Percentiles rank a stretch among this genome's conserved stretches.
These are phyloP conservation scores for Zhengitettix transpicula DNA, from an alignment of 2,888 invertebrate genomes.

Conservation along the genomic window DNA sequence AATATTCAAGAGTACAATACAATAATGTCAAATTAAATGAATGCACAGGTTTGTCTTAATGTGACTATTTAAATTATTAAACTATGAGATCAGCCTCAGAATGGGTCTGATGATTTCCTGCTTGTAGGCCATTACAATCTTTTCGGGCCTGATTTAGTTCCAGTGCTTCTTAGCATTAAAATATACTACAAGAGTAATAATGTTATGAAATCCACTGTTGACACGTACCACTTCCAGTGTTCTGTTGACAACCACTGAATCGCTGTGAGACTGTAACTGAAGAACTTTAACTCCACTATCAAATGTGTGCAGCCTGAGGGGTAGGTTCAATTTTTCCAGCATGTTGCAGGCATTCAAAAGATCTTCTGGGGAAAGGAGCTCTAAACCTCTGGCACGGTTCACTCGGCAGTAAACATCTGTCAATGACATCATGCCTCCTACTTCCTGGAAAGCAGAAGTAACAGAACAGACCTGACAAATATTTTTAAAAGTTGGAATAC, in stretches of 20 bases:
- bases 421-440: slow-evolving; percentile 91
- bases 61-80: too few species aligned
- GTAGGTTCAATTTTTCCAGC: slow-evolving; percentile 42
- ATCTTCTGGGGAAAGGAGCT: slow-evolving; percentile 93
- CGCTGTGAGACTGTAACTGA: slow-evolving; percentile 61
- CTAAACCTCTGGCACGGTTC: slow-evolving; percentile 89
- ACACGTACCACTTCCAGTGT: slow-evolving; percentile 43
- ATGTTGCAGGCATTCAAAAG: slow-evolving; percentile 76
- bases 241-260: slow-evolving; percentile 48
- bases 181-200: too few species aligned
- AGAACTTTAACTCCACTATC: slow-evolving; percentile 92
- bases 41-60: too few species aligned
- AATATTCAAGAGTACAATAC: too few species aligned
- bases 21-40: too few species aligned
- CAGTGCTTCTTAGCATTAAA: too few species aligned
- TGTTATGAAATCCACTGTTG: too few species aligned
- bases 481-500: neutral
- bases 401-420: slow-evolving; percentile 95
- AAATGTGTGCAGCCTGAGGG: slow-evolving; percentile 65
- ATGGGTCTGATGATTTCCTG: too few species aligned
- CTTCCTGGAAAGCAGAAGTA: slow-evolving; percentile 41
- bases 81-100: too few species aligned
- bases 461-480: too few species aligned
- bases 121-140: too few species aligned
- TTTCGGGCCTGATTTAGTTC: too few species aligned